A percentile compares a stretch with the other conserved stretches of the same genome.
phyloP scores from a whole-genome alignment of 1,140 invertebrate species.

The Spodoptera litura region DNA sequence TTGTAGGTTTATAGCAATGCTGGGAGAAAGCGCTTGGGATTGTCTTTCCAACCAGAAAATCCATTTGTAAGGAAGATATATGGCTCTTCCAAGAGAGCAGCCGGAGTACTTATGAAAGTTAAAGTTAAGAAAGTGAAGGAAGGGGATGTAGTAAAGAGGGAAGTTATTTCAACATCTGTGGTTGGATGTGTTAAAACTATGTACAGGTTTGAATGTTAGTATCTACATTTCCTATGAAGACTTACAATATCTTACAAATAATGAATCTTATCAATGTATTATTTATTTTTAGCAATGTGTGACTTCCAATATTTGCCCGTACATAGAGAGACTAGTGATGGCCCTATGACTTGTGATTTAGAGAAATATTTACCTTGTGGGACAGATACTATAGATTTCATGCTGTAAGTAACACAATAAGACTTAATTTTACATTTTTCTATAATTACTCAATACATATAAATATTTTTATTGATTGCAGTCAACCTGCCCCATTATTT shows the following conservation, averaged over 20 bases:
- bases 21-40: constrained; percentile 90
- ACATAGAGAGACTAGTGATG: constrained; percentile 74
- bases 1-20: constrained; percentile 71
- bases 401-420: constrained; percentile 79
- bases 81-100: constrained; percentile 89
- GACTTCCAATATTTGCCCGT: constrained; percentile 97
- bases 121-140: constrained; percentile 86
- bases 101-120: constrained; percentile 92
- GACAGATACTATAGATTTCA: constrained; percentile 87
- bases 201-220: constrained; percentile 92
- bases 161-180: constrained; percentile 86
- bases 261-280: too few relatives aligned
- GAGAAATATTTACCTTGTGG: constrained; percentile 89
- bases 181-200: constrained; percentile 90
- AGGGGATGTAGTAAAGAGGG: constrained; percentile 65
- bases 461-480: constrained; percentile 64
- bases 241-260: too few relatives aligned
- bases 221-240: too few relatives aligned
- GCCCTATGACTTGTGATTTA: constrained; percentile 87
- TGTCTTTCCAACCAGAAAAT: constrained; percentile 94
- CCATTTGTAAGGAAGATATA: constrained; percentile 93
- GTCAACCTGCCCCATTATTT: constrained; percentile 88
- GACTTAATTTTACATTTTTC: too few relatives aligned
- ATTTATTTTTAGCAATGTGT: constrained; percentile 89
- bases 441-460: background rate